Evolutionary conservation across 64 coral and sea anemone genomes (phyloP), one percentile per base, ranked within the genome.

Genomic region (Montipora foliosa): DNA sequence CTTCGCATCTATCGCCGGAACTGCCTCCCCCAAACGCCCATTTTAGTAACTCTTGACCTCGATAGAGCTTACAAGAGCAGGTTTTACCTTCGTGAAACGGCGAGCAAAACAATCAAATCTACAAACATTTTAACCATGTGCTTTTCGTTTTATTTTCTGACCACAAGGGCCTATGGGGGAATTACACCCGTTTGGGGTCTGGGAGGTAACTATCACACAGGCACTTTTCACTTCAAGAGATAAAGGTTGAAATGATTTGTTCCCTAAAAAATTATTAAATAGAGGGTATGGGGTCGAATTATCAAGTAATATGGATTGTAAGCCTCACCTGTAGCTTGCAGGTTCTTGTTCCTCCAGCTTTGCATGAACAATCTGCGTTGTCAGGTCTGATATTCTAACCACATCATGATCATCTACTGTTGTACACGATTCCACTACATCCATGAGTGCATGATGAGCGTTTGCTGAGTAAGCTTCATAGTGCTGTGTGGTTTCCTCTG

Each of bases 291-390:
- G 37, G 37, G 37, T 37, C 37, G 37, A 37, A 37, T 37, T 37
- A 37, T 37, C 37, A 37, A 37, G 37, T 37, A 37, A 37, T 37
- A 2, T 37, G 37, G 37, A 37, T 37, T 37, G 14, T 70, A 70
- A 19, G 13, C 10, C 82, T 85, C 29, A 85, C 82, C 82, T 66
- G 44, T 85, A 85, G 0, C 64, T 22, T 44, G 82, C 57, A 25
- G 59, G 5, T 85, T 85, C 67, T 21, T 3, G 4, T 16, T 7
- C n/a, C 64, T 85, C 53, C 5, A 85, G 15, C 3, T 64, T 29
- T 64, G 57, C 55, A 0, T 67, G 20, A 15, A 67, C 82, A 17
- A 29, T 59, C n/a, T 85, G 53, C 14, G 70, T 67, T n/a, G 49
- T 61, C 14, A 61, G 46, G 16, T 85, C 82, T 64, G 21, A 20